phyloP scores from a whole-genome alignment of 2,797 vertebrate species.

The Philypnodon macrostomus region DNA sequence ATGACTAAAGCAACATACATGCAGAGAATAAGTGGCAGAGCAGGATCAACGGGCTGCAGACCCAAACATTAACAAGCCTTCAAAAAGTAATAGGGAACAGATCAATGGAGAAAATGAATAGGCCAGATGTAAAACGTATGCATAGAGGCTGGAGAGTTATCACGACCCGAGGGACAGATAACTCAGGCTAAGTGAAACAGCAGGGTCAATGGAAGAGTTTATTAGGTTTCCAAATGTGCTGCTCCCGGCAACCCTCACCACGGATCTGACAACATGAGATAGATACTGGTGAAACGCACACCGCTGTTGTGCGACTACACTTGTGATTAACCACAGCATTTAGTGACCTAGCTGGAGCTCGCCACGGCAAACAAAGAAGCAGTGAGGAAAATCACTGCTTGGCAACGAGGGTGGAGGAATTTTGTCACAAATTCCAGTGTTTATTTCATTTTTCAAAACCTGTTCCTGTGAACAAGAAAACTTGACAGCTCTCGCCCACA shows the following conservation, averaged over 20 bases:
- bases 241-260: slow-evolving; percentile 17
- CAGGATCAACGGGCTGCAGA: slow-evolving; percentile 19
- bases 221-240: slow-evolving; percentile 37
- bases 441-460: slow-evolving; percentile 54
- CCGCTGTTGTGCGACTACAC: background rate
- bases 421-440: slow-evolving; percentile 41
- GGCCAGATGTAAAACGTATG: slow-evolving; percentile 7
- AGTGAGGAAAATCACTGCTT: slow-evolving; percentile 4
- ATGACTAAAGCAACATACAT: slow-evolving; percentile 19
- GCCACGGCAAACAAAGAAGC: slow-evolving; percentile 14
- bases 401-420: slow-evolving; percentile 21
- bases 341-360: slow-evolving; percentile 2
- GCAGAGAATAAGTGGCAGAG: slow-evolving; percentile 20
- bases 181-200: slow-evolving; percentile 18
- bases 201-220: slow-evolving; percentile 35
- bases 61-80: slow-evolving; percentile 22
- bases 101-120: slow-evolving; percentile 32
- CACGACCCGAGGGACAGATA: slow-evolving; percentile 26
- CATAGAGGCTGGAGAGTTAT: slow-evolving; percentile 2
- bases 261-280: slow-evolving; percentile 15
- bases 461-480: slow-evolving; percentile 62
- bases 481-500: slow-evolving; percentile 47
- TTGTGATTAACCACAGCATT: slow-evolving; percentile 8
- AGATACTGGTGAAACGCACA: slow-evolving; percentile 10
- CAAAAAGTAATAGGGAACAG: slow-evolving; percentile 13